A percentile compares a stretch with the other conserved stretches of the same genome.
Conservation (phyloP, 2,113 vertebrate genomes). For the Pseudorhombus dupliciocellatus region DNA sequence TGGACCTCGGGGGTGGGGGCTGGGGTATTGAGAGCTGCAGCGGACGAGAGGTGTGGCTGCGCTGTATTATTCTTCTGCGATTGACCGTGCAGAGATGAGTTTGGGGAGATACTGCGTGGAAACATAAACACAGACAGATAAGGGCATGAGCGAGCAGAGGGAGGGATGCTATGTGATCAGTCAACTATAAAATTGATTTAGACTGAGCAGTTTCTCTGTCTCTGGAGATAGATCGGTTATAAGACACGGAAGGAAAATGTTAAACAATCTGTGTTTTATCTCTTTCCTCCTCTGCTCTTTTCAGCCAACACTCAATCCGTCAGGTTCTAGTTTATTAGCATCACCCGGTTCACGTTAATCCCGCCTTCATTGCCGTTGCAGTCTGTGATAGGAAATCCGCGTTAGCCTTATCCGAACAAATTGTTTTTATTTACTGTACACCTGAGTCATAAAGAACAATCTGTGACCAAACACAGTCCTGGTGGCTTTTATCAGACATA, state of each 20-base stretch:
- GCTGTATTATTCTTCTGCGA: constrained; percentile 46
- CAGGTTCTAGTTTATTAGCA: constrained; percentile 16
- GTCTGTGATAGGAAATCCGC: constrained; percentile 25
- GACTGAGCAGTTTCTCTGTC: constrained; percentile 54
- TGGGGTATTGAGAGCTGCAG: background rate
- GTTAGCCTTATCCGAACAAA: background rate
- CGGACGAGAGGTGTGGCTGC: constrained; percentile 20
- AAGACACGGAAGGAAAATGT: constrained; percentile 55
- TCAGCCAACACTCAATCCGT: constrained; percentile 20
- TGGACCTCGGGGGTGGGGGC: constrained; percentile 16
- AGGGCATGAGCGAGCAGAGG: constrained; percentile 49
- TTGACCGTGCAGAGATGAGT: constrained; percentile 47
- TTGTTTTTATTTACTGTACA: constrained; percentile 1
- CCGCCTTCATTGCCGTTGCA: constrained; percentile 7
- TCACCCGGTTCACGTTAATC: constrained; percentile 8
- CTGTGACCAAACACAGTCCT: constrained; percentile 9
- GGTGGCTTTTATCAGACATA: constrained; percentile 4
- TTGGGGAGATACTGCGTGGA: constrained; percentile 59
- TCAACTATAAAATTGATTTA: constrained; percentile 73
- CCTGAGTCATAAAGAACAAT: constrained; percentile 12
- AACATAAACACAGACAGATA: constrained; percentile 67
- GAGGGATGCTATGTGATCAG: constrained; percentile 51
- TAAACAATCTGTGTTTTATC: constrained; percentile 40
- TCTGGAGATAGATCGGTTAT: constrained; percentile 45
- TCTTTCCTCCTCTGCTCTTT: background rate